Base-by-base conservation (phyloP, 2,888 invertebrate genomes). In the Drosophila vallismaia region DNA sequence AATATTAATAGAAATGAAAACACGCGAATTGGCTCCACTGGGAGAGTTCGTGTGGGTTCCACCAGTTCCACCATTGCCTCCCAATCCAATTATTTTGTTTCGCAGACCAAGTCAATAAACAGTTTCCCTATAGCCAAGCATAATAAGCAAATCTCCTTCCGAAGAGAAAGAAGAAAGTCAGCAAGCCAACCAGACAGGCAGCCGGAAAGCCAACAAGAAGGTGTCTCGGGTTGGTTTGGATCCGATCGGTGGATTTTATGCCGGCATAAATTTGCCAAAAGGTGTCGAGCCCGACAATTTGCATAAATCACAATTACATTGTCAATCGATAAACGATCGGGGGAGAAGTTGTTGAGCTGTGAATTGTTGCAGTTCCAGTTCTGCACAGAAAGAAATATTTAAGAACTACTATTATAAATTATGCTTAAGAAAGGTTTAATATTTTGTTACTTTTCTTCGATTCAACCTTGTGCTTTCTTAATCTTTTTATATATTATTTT, bases 231-330 rank as follows among this genome's bases (percentile, higher is more conserved):
- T 28, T 5, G 28, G 28, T 5, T 28, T 1, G 28, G 28, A 28
- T 28, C 28, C 28, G 36, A 8, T 48, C 50, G 26, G 6, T 9
- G 9, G 8, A 48, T 29, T 50, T 49, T 48, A 64, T 42, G 63
- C 44, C 49, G 12, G 36, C 31, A 68, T 48, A 62, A 59, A 49
- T 12, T 63, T 14, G 50, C 55, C 52, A 60, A 63, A 67, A 82
- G 84, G 88, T 86, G 86, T 84, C 74, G 66, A 83, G 45, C 63
- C 66, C 36, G 55, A 59, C 62, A 80, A 88, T 84, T 86, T 84
- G 78, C 83, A 84, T 84, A 84, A 88, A 88, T 84, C 88, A 88
- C 83, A 84, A 88, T 84, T 86, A 81, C 79, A 71, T 64, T 84
- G 86, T 78, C 83, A 77, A 86, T 84, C 81, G 88, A 88, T 88